Conservation (phyloP, 2,113 vertebrate species). For the Mirza zaza region DNA sequence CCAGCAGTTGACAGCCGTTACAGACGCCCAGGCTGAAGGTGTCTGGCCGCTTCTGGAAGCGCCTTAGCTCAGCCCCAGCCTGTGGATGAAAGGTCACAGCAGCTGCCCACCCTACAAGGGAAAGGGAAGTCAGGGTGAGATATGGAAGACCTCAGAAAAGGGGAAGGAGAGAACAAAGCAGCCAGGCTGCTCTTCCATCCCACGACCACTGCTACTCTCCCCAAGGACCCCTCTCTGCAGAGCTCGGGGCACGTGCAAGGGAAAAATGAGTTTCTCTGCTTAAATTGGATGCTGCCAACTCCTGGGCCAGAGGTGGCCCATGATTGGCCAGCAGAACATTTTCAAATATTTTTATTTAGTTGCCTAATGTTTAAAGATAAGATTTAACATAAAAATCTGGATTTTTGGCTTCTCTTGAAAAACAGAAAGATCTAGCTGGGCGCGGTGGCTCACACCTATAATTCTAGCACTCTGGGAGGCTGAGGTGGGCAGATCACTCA, state of each 20-base stretch:
- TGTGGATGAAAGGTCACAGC: constrained; percentile 87
- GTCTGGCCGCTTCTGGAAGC: constrained; percentile 87
- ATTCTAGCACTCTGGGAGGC: too few relatives aligned
- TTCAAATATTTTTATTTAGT: not conserved
- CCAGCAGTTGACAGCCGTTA: constrained; percentile 94
- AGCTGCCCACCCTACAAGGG: constrained; percentile 90
- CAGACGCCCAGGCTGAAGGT: constrained; percentile 94
- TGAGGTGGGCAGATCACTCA: too few relatives aligned
- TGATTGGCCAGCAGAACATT: not conserved
- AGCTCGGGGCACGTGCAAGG: not conserved
- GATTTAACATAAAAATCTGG: not conserved
- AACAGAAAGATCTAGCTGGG: not conserved
- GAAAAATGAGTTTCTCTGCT: not conserved
- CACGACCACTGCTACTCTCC: not conserved
- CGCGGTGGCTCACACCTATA: too few relatives aligned
- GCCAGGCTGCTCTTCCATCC: not conserved
- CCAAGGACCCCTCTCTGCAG: not conserved
- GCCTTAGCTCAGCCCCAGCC: constrained; percentile 86
- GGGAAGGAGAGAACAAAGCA: not conserved
- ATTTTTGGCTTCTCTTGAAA: not conserved
- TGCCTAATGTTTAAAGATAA: constrained; percentile 10
- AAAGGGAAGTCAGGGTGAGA: not conserved
- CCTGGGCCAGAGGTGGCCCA: not conserved
- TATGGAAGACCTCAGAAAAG: not conserved
- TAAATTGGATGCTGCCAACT: not conserved